phyloP scores from a whole-genome alignment of 2,888 invertebrate genomes.

The Romanomermis culicivorax region DNA sequence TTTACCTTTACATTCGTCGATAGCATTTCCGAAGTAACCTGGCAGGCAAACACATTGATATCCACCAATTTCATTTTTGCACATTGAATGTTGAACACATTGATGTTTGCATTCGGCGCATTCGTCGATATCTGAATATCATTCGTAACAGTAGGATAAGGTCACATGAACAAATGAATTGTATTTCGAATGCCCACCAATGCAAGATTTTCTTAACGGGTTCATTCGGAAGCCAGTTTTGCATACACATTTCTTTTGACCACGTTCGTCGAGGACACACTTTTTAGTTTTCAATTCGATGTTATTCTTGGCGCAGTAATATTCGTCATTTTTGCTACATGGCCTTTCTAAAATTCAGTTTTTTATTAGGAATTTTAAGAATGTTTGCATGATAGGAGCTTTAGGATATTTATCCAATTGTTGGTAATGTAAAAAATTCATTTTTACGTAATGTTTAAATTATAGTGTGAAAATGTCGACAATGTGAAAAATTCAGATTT shows the following conservation, averaged over 20 bases:
- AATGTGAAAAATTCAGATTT: too few species aligned
- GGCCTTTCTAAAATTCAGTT: background rate
- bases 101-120: background rate
- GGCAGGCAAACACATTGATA: background rate
- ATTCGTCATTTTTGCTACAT: background rate
- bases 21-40: background rate
- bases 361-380: too few species aligned
- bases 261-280: background rate
- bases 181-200: background rate
- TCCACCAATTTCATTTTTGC: background rate
- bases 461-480: too few species aligned
- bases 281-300: background rate
- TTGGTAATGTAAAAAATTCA: too few species aligned
- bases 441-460: too few species aligned
- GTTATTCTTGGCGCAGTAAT: background rate
- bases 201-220: background rate
- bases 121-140: background rate
- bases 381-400: too few species aligned
- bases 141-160: background rate
- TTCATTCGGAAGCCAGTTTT: background rate
- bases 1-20: constrained; percentile 1
- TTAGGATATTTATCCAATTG: too few species aligned
- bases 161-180: too few species aligned
- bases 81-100: background rate
- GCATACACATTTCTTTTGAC: background rate